Percentiles rank a stretch among this genome's conserved stretches.
phyloP scores from a whole-genome alignment of 2,113 vertebrate species.

The Cygnus atratus region DNA sequence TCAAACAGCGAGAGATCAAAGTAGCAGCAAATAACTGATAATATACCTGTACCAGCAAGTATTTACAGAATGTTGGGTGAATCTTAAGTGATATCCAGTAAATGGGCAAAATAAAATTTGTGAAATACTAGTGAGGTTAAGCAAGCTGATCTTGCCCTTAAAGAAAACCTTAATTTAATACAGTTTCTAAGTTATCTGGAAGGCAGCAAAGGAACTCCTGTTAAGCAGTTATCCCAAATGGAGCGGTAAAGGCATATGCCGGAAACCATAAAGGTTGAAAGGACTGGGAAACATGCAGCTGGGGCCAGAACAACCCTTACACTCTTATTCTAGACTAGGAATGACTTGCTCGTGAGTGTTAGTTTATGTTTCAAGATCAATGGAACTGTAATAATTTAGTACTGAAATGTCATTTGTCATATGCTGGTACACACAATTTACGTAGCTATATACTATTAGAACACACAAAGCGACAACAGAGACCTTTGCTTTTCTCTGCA shows the following conservation, averaged over 20 bases:
- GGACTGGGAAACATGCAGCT: conserved; percentile 26
- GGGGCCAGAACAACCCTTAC: conserved; percentile 66
- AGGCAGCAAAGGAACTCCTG: background rate
- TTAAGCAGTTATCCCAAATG: conserved; percentile 40
- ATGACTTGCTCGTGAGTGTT: conserved; percentile 62
- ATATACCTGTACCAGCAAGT: background rate
- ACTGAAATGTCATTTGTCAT: conserved; percentile 56
- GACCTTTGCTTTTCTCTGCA: conserved; percentile 93
- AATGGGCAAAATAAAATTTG: conserved; percentile 43
- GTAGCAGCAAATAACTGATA: background rate
- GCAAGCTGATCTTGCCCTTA: background rate
- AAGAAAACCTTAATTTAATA: background rate
- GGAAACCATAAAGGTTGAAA: conserved; percentile 36
- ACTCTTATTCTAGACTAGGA: conserved; percentile 62
- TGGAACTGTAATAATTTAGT: conserved; percentile 63
- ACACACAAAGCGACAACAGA: conserved; percentile 65
- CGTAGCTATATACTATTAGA: conserved; percentile 59
- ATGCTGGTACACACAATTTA: conserved; percentile 40
- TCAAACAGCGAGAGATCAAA: background rate
- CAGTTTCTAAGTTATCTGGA: background rate
- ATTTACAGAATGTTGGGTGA: conserved; percentile 16
- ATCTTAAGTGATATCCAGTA: conserved; percentile 26
- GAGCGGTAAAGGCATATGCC: conserved; percentile 51
- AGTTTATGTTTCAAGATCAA: conserved; percentile 65
- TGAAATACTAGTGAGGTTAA: background rate